Conservation (phyloP, 2,113 vertebrate species). For the Madoqua kirkii region DNA sequence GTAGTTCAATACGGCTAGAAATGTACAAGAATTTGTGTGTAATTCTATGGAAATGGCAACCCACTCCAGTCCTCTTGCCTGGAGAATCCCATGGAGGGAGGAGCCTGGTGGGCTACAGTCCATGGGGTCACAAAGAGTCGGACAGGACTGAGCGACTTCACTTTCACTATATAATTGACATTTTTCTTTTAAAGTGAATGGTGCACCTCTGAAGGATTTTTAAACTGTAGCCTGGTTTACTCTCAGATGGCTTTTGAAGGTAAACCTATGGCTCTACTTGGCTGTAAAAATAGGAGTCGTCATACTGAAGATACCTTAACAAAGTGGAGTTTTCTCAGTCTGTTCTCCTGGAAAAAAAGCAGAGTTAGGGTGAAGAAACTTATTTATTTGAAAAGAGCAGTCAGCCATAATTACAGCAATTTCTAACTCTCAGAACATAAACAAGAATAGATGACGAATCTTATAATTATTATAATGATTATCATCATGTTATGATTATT, state of each 20-base stretch:
- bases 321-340: not conserved
- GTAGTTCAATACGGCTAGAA: not conserved
- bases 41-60: not conserved
- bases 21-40: not conserved
- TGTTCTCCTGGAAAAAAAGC: not conserved
- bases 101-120: too few relatives aligned
- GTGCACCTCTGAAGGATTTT: not conserved
- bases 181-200: not conserved
- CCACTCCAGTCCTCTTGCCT: too few relatives aligned
- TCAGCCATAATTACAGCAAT: not conserved
- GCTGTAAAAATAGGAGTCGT: not conserved
- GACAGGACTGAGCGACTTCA: too few relatives aligned
- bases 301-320: not conserved
- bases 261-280: not conserved
- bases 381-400: not conserved
- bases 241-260: constrained; percentile 50
- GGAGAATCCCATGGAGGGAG: too few relatives aligned
- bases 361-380: not conserved
- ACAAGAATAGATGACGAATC: not conserved
- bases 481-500: not conserved
- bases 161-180: not conserved
- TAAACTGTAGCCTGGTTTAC: not conserved
- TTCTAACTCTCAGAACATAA: not conserved
- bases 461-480: not conserved
- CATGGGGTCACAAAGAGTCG: too few relatives aligned